A percentile compares a stretch with the other conserved stretches of the same genome.
These are phyloP conservation scores for Lasioglossum zephyrum DNA, from an alignment of 2,888 invertebrate species.

Conservation along the genomic window DNA sequence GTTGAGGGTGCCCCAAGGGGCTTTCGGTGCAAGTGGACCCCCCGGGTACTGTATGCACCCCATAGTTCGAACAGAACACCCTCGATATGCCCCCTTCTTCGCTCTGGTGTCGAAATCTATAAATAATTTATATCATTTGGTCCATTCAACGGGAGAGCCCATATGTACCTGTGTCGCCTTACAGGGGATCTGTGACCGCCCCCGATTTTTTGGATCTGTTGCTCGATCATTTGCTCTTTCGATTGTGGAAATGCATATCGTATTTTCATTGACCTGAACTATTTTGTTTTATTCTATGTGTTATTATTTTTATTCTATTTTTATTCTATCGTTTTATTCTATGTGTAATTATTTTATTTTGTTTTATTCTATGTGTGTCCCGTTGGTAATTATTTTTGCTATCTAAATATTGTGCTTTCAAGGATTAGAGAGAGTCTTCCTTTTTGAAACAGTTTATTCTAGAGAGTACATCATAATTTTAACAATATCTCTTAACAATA, in stretches of 20 bases:
- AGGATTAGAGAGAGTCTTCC: not conserved
- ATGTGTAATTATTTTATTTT: not conserved
- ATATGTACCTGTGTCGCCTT: constrained; percentile 84
- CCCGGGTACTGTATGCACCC: constrained; percentile 76
- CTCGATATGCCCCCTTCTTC: constrained; percentile 62
- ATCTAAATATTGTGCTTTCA: not conserved
- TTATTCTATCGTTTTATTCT: too few species aligned
- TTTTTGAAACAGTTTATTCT: not conserved
- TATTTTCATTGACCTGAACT: not conserved
- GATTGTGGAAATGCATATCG: not conserved
- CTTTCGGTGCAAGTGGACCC: constrained; percentile 82
- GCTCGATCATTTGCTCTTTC: not conserved
- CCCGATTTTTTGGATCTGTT: constrained; percentile 46
- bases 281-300: not conserved
- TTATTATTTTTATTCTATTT: too few species aligned
- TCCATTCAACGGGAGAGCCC: constrained; percentile 80
- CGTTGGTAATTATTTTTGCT: not conserved
- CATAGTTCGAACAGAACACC: constrained; percentile 67
- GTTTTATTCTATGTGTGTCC: not conserved
- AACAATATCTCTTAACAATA: not conserved
- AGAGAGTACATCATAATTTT: not conserved
- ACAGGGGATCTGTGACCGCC: constrained; percentile 76
- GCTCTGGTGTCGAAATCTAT: constrained; percentile 83
- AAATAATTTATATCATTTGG: constrained; percentile 84
- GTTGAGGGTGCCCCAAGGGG: constrained; percentile 82